Conservation (phyloP, 92 coral and sea anemone species). For the Nematostella vectensis region DNA sequence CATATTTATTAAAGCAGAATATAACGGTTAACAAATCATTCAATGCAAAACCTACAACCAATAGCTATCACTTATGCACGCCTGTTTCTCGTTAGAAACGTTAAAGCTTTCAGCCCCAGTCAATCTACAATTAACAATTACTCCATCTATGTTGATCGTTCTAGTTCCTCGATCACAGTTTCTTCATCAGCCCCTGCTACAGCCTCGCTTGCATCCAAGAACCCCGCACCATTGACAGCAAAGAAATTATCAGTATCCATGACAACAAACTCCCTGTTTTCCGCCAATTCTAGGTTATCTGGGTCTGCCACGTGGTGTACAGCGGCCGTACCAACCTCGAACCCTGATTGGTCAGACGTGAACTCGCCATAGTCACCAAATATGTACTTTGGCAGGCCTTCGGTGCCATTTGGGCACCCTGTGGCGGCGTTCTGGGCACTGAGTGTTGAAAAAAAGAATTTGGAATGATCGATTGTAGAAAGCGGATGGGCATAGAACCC, state of each 20-base stretch:
- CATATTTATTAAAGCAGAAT: no score
- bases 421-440: neutral
- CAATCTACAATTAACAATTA: no score
- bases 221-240: conserved; percentile 3
- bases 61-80: no score
- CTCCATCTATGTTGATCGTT: neutral
- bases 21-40: no score
- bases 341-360: neutral
- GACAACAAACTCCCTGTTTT: conserved; percentile 21
- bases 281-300: conserved; percentile 9
- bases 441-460: neutral
- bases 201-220: neutral
- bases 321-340: neutral
- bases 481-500: neutral
- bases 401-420: neutral
- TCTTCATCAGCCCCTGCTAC: conserved; percentile 1
- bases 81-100: no score
- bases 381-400: conserved; percentile 14
- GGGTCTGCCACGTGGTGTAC: conserved; percentile 14
- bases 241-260: conserved; percentile 23
- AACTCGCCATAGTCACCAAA: conserved; percentile 2
- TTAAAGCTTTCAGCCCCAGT: no score
- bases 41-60: no score
- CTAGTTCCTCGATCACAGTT: conserved; percentile 7
- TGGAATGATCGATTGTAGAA: neutral